phyloP scores from a whole-genome alignment of 2,113 vertebrate genomes.

The Bambusicola thoracicus region DNA sequence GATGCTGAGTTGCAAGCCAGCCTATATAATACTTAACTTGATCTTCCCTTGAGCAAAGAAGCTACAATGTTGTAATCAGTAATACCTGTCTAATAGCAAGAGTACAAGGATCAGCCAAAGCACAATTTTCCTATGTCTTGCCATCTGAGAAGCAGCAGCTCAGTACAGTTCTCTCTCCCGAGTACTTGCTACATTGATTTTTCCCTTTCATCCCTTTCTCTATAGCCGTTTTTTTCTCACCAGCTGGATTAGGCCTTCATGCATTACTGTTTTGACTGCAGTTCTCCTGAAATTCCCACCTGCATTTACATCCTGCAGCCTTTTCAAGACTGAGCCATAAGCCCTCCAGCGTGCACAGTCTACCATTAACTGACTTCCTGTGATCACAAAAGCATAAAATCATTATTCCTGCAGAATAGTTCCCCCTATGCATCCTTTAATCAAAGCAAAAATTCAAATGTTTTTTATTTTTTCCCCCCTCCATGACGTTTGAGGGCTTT shows the following conservation, averaged over 20 bases:
- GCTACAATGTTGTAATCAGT: neutral
- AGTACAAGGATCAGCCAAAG: neutral
- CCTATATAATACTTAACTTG: neutral
- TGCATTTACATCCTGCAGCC: neutral
- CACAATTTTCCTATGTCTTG: neutral
- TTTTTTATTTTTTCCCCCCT: too few relatives aligned
- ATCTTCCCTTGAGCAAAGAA: slow-evolving; percentile 1
- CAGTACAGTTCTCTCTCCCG: neutral
- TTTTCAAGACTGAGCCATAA: too few relatives aligned
- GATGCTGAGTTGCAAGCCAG: neutral
- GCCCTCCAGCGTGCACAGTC: too few relatives aligned
- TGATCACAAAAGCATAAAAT: neutral
- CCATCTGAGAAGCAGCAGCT: neutral
- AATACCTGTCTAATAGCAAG: neutral
- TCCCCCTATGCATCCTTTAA: neutral
- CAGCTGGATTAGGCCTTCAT: neutral
- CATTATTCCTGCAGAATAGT: neutral
- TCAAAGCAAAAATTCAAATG: neutral
- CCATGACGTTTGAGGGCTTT: neutral
- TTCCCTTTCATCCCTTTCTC: neutral
- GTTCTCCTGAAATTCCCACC: neutral
- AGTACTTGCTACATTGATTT: neutral
- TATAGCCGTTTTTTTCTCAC: neutral
- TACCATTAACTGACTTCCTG: neutral
- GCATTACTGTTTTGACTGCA: neutral